Conservation (phyloP, 2,113 vertebrate genomes). For the Callipepla squamata region DNA sequence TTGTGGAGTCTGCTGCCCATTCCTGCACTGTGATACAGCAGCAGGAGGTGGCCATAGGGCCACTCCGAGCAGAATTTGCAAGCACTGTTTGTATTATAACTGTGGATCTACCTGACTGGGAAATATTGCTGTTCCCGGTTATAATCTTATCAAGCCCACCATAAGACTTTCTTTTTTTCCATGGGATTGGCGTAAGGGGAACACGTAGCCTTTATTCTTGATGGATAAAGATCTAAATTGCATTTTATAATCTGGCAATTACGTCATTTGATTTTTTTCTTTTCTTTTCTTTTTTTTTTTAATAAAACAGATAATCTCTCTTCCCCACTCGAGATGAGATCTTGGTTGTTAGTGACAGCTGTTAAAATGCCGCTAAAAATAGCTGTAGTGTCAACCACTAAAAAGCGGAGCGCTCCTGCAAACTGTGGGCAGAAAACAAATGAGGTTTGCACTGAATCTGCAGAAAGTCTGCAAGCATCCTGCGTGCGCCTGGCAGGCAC, state of each 20-base stretch:
- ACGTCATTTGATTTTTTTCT: background rate
- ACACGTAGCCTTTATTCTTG: slow-evolving; percentile 24
- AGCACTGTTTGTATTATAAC: background rate
- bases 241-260: slow-evolving; percentile 60
- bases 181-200: slow-evolving; percentile 10
- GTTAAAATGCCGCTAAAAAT: slow-evolving; percentile 82
- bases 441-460: slow-evolving; percentile 56
- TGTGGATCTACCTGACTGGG: background rate
- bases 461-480: slow-evolving; percentile 51
- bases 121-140: background rate
- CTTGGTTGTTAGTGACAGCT: slow-evolving; percentile 79
- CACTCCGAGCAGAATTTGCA: background rate
- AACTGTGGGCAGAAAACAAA: slow-evolving; percentile 73
- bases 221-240: slow-evolving; percentile 53
- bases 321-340: slow-evolving; percentile 71
- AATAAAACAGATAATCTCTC: slow-evolving; percentile 63
- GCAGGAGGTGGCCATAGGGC: slow-evolving; percentile 14
- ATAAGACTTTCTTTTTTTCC: background rate
- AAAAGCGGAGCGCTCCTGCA: slow-evolving; percentile 72
- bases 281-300: background rate
- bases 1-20: slow-evolving; percentile 64
- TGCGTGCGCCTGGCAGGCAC: background rate
- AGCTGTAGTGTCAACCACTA: slow-evolving; percentile 64
- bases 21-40: slow-evolving; percentile 16
- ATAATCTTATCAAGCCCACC: background rate